A percentile compares a stretch with the other conserved stretches of the same genome.
phyloP scores from a whole-genome alignment of 2,797 vertebrate species.

The Lithobates pipiens region DNA sequence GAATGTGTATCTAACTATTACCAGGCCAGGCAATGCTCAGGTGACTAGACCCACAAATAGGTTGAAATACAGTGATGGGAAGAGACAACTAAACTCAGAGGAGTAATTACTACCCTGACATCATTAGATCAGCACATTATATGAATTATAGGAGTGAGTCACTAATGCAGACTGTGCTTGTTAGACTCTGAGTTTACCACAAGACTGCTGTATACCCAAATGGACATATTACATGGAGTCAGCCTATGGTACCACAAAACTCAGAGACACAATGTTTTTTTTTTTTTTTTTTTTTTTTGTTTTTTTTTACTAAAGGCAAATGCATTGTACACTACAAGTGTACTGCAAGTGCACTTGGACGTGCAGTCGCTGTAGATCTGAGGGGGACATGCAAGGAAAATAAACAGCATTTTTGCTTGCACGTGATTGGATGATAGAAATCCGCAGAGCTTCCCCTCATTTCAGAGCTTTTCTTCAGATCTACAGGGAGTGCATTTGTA shows the following conservation, averaged over 20 bases:
- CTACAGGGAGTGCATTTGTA: too few relatives aligned
- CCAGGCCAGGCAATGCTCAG: slow-evolving; percentile 18
- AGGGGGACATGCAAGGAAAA: too few relatives aligned
- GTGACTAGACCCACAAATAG: slow-evolving; percentile 13
- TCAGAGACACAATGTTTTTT: not conserved
- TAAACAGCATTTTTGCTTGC: too few relatives aligned
- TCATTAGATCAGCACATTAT: not conserved
- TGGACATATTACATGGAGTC: not conserved
- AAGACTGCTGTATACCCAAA: slow-evolving; percentile 2
- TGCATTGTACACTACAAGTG: too few relatives aligned
- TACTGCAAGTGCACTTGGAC: too few relatives aligned
- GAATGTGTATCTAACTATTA: slow-evolving; percentile 12
- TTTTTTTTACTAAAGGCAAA: too few relatives aligned
- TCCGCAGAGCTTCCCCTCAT: too few relatives aligned
- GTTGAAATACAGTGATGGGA: slow-evolving; percentile 7
- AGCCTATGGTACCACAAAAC: not conserved
- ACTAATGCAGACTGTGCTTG: not conserved
- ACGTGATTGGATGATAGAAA: too few relatives aligned
- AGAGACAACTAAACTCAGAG: not conserved
- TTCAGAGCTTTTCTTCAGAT: too few relatives aligned
- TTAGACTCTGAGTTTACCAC: not conserved
- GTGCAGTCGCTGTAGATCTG: too few relatives aligned
- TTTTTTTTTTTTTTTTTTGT: too few relatives aligned
- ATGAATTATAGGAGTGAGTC: slow-evolving; percentile 12
- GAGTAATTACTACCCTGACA: slow-evolving; percentile 1